Base-by-base conservation (phyloP, 2,888 invertebrate genomes). In the Thera obeliscata region DNA sequence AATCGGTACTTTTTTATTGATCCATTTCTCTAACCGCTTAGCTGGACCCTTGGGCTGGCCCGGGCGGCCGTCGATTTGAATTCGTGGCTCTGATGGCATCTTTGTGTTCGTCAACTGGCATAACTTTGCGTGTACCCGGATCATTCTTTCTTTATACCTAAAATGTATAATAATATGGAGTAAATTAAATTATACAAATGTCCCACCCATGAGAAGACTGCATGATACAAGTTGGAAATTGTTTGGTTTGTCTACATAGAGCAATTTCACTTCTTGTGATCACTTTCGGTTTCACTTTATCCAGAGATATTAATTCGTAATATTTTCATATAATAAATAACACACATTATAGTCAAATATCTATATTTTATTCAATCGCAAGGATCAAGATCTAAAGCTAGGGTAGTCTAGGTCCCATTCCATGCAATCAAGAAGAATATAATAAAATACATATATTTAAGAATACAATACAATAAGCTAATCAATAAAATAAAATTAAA, bases 31-130 rank as follows among this genome's bases (percentile, higher is more conserved):
- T 1, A 93, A 78, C 7, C 84, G 81, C 66, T 84, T 89, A 62
- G 82, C 94, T 75, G 95, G 89, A 0, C 90, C 93, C 0, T 81
- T 56, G 0, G 90, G 88, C 43, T 84, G 86, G 0, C 93, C 90
- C 0, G 85, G 87, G 2, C 89, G 79, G 4, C 87, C 78, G 9
- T 91, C 89, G 33, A 94, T 79, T 38, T 85, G 81, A 2, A 93
- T 81, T 1, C 87, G 86, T 5, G 92, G 89, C 68, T 93, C 92
- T 0, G 92, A 91, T 0, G 91, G 92, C 89, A 92, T 87, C 76
- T 89, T 91, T 0, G 90, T 90, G 55, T 95, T 95, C 0, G 95
- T 95, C 74, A 96, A 78, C 80, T 95, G 94, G 85, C 96, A 96
- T 74, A 96, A 94, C 81, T 95, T 95, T n/a, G 94, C 94, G 71